Evolutionary conservation across 2,797 vertebrate genomes (phyloP), one percentile per base, ranked within the genome.

Genomic region (Schizopygopsis pylzovi): DNA sequence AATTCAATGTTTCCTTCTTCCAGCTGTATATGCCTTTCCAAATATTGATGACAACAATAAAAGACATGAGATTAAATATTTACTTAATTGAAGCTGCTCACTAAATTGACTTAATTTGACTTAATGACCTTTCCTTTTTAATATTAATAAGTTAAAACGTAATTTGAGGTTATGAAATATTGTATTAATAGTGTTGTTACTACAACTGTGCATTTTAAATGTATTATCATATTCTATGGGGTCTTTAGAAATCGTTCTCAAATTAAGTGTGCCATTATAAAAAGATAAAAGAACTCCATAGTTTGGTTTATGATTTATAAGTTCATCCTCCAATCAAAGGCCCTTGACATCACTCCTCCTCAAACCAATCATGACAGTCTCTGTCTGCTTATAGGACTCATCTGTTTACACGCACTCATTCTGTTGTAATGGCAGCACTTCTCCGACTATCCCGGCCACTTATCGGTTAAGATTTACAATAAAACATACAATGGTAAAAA

Each of bases 21-120:
- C 22, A 71, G 12, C 25, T 82, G 15, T 4, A 11, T 15, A 16
- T 49, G 6, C 20, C 22, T 54, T 3, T 73, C n/a, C 15, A 82
- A 59, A 73, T 72, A 39, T 25, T 33, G n/a, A 79, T 2, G 59
- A 70, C 61, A 68, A 81, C 28, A 63, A 54, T 7, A 63, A 52
- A 61, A 33, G n/a, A 70, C 52, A 76, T 45, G 1, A 39, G 72
- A 59, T 67, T 25, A 45, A 43, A 47, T 79, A 22, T 43, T 73
- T 2, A 63, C 54, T 61, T 61, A 33, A 20, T 22, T 81, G 67
- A 52, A 77, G 20, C 52, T n/a, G 2, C 1, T 33, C 9, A 11
- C 22, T n/a, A n/a, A 15, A 22, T 1, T 52, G 33, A 52, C 20
- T n/a, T 13, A 2, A 39, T 59, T 56, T 59, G 12, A 56, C 37